A percentile compares a stretch with the other conserved stretches of the same genome.
These are phyloP conservation scores for Rostratula benghalensis DNA, from an alignment of 2,113 vertebrate genomes.

Conservation along the genomic window DNA sequence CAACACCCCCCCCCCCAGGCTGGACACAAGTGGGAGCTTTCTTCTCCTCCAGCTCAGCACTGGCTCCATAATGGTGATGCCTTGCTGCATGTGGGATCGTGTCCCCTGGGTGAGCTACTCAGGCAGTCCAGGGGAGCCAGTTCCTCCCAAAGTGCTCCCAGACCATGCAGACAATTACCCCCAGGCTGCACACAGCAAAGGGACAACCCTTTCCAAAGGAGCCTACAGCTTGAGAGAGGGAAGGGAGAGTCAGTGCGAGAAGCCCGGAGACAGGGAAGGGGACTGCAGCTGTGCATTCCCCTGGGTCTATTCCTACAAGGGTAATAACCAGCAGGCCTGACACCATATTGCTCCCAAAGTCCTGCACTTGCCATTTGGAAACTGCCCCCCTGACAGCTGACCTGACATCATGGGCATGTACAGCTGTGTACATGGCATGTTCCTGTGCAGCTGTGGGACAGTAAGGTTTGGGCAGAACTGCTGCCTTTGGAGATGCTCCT, in stretches of 20 bases:
- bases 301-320: not conserved
- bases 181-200: not conserved
- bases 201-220: not conserved
- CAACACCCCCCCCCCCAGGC: not conserved
- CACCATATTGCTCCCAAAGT: not conserved
- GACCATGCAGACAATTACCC: not conserved
- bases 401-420: not conserved
- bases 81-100: not conserved
- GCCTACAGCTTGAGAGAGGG: not conserved
- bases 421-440: too few relatives aligned
- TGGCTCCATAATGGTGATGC: not conserved
- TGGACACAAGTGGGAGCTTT: not conserved
- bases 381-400: not conserved
- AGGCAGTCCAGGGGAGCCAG: not conserved
- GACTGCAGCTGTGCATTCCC: not conserved
- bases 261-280: not conserved
- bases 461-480: not conserved
- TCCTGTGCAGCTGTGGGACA: not conserved
- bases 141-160: not conserved
- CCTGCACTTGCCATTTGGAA: not conserved
- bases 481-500: not conserved
- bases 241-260: not conserved
- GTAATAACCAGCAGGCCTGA: not conserved
- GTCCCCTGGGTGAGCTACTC: not conserved
- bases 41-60: not conserved